Conservation (phyloP, 1,140 invertebrate genomes). For the Anthonomus grandis region DNA sequence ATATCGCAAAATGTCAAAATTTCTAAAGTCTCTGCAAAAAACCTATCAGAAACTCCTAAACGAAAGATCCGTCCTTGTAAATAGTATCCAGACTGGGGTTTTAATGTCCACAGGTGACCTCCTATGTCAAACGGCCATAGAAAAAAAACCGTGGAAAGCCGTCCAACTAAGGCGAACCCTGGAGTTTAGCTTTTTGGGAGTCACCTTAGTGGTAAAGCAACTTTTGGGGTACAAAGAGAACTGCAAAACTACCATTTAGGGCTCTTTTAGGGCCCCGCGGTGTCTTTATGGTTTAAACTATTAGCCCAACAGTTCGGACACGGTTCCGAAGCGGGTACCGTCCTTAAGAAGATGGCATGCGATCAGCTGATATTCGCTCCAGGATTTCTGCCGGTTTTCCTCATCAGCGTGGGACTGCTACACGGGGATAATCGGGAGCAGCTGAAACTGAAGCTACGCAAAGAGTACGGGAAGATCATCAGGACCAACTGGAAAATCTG, state of each 20-base stretch:
- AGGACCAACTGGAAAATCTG: slow-evolving; percentile 76
- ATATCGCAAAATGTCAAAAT: too few species aligned
- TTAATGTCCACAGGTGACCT: slow-evolving; percentile 54
- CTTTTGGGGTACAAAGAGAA: background rate
- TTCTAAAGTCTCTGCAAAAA: background rate
- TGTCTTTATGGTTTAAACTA: slow-evolving; percentile 27
- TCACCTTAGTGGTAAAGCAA: slow-evolving; percentile 52
- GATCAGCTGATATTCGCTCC: slow-evolving; percentile 73
- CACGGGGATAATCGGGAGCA: slow-evolving; percentile 57
- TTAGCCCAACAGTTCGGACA: slow-evolving; percentile 16
- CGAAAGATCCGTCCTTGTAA: slow-evolving; percentile 47
- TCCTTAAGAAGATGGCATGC: slow-evolving; percentile 64
- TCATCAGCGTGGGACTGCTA: slow-evolving; percentile 57
- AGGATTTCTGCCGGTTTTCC: slow-evolving; percentile 58
- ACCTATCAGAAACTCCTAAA: slow-evolving; percentile 47
- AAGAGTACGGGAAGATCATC: slow-evolving; percentile 66
- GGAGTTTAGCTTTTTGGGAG: slow-evolving; percentile 52
- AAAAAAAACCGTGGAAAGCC: slow-evolving; percentile 45
- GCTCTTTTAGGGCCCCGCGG: slow-evolving; percentile 27
- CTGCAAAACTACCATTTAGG: background rate
- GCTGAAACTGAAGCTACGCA: slow-evolving; percentile 57
- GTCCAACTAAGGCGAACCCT: slow-evolving; percentile 48
- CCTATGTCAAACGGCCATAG: slow-evolving; percentile 52
- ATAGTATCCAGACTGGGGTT: slow-evolving; percentile 52
- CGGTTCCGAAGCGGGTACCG: slow-evolving; percentile 19